These are phyloP conservation scores for Leptinotarsa lineolata DNA, from an alignment of 1,140 invertebrate species.

Conservation along the genomic window DNA sequence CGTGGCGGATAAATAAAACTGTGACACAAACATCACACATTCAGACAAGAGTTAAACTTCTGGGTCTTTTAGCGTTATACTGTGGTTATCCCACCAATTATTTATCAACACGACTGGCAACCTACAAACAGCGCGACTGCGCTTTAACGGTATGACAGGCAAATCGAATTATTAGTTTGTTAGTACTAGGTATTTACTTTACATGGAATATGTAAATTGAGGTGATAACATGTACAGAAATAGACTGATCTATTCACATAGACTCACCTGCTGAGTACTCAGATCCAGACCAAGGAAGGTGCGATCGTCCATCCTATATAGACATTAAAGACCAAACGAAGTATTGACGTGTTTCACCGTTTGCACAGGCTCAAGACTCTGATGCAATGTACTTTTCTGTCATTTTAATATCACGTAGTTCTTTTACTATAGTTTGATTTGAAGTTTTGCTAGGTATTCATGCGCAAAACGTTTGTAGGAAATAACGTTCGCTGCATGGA, in stretches of 20 bases:
- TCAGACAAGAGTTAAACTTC: no score
- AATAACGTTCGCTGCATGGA: background rate
- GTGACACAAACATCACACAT: no score
- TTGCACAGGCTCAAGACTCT: background rate
- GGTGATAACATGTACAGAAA: no score
- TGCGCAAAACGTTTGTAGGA: background rate
- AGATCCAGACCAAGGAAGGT: conserved; percentile 72
- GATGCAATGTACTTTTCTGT: background rate
- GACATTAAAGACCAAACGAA: conserved; percentile 11
- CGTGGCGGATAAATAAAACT: no score
- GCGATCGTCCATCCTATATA: conserved; percentile 20
- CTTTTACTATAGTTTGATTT: background rate
- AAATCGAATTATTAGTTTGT: conserved; percentile 37
- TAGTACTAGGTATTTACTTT: conserved; percentile 24
- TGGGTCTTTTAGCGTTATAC: no score
- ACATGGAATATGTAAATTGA: conserved; percentile 13
- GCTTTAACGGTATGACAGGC: conserved; percentile 12
- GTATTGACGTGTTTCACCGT: background rate
- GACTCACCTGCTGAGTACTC: conserved; percentile 77
- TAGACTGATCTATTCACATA: background rate
- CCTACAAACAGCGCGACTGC: background rate
- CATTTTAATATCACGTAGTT: background rate
- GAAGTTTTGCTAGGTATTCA: background rate
- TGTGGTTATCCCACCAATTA: no score
- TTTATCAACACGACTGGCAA: no score